Evolutionary conservation across 2,797 vertebrate genomes (phyloP).

Genomic region (Crypturellus tataupa): DNA sequence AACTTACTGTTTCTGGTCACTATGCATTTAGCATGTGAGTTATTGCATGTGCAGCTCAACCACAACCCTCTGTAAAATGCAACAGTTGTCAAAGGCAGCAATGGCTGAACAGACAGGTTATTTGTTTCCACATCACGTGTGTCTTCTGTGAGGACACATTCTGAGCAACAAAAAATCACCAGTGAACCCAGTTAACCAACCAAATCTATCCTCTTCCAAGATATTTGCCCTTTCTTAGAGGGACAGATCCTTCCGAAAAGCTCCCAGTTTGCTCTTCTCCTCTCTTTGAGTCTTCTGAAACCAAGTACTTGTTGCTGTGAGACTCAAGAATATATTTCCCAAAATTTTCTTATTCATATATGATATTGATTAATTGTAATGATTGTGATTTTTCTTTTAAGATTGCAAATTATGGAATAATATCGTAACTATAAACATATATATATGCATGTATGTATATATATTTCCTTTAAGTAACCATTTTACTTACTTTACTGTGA

Average conservation of each 20-base stretch:
- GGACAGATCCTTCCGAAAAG: neutral
- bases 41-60: neutral
- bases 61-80: neutral
- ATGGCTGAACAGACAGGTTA: neutral
- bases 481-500: constrained; percentile 40
- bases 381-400: neutral
- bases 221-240: neutral
- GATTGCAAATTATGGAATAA: constrained; percentile 29
- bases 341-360: neutral
- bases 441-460: neutral
- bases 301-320: neutral
- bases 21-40: rapidly evolving
- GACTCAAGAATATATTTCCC: neutral
- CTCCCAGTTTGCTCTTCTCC: neutral
- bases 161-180: neutral
- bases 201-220: neutral
- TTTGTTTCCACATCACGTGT: rapidly evolving
- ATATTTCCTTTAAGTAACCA: constrained; percentile 51
- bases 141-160: neutral
- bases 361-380: neutral
- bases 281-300: neutral
- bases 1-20: rapidly evolving
- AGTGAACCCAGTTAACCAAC: neutral
- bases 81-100: neutral
- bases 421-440: constrained; percentile 15